Percentiles rank a stretch among this genome's conserved stretches.
Evolutionary conservation across 1,140 invertebrate genomes (phyloP).

Genomic region (Drosophila jambulina): DNA sequence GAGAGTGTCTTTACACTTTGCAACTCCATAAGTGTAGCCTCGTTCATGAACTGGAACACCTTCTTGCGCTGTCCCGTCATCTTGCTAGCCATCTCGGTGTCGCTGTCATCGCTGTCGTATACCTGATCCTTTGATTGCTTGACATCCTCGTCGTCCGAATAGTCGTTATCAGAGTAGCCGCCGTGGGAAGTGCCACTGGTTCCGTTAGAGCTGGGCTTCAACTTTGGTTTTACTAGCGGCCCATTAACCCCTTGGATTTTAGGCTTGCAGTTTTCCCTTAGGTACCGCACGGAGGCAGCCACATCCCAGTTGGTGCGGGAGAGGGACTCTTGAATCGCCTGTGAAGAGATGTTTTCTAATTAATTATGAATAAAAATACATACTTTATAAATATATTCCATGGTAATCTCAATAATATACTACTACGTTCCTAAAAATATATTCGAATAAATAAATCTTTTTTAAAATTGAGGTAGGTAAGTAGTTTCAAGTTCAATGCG

Average conservation of each 20-base stretch:
- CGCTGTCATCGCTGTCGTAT: constrained; percentile 89
- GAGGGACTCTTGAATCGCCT: constrained; percentile 82
- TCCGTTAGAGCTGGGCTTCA: constrained; percentile 64
- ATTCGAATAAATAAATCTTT: neutral
- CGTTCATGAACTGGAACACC: constrained; percentile 92
- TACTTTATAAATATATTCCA: too few species aligned
- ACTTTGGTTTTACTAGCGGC: constrained; percentile 41
- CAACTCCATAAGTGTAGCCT: constrained; percentile 88
- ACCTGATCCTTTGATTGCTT: constrained; percentile 75
- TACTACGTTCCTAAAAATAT: neutral
- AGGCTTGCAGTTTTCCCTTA: constrained; percentile 70
- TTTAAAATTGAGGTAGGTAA: constrained; percentile 6
- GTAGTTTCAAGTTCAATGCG: neutral
- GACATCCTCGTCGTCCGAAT: constrained; percentile 71
- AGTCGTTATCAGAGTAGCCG: constrained; percentile 70
- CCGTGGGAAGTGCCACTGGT: constrained; percentile 43
- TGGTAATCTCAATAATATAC: neutral
- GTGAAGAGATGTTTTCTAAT: neutral
- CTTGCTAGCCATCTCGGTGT: constrained; percentile 89
- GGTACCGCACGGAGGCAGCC: constrained; percentile 59
- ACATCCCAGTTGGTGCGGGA: constrained; percentile 79
- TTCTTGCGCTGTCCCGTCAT: constrained; percentile 89
- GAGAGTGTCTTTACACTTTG: constrained; percentile 89
- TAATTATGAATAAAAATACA: neutral
- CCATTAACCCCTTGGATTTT: constrained; percentile 44